Evolutionary conservation across 2,797 vertebrate species (phyloP), one percentile per base, ranked within the genome.

Genomic region (Melanotaenia parkinsoni): DNA sequence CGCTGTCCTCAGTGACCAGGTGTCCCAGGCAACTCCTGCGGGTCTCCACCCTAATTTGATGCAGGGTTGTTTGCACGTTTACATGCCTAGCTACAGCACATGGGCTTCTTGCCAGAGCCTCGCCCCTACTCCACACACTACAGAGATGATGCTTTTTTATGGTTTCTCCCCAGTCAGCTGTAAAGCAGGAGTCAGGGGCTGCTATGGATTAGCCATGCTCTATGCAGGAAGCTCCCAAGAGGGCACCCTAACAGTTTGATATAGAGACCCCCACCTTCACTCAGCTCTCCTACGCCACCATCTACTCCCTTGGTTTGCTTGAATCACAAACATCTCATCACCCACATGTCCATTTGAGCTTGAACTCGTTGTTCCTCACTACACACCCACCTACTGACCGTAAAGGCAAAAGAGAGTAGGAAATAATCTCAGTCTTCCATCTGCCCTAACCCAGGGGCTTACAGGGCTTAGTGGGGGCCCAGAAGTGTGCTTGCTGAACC

Each of bases 201-300:
- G 92, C 88, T 88, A 82, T 80, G 74, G 83, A 92, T 94, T 93
- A 93, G 86, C 79, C 84, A 91, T 86, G 91, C 87, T 92, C 76
- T 54, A 30, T 70, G 76, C 82, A 88, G 78, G 80, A 88, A 77
- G 72, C 79, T 89, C 92, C 87, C 88, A 76, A 63, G 87, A 85
- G 90, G 72, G 82, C 37, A 70, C 80, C 68, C 70, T 72, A 84
- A 76, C 67, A 63, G 75, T 79, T 58, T 72, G 76, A 43, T 83
- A 76, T 71, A 71, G 54, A 85, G 79, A 81, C 83, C 76, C 71
- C 82, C 78, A 67, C 72, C 38, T 74, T 67, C 32, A 50, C 63
- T 72, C 32, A 76, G 72, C 75, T 61, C 68, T 59, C 33, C 63
- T 51, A 32, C 73, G 58, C 58, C 70, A 76, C 57, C 76, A 63